These are phyloP conservation scores for Campodea augens DNA, from an alignment of 1,140 invertebrate species.

Conservation along the genomic window DNA sequence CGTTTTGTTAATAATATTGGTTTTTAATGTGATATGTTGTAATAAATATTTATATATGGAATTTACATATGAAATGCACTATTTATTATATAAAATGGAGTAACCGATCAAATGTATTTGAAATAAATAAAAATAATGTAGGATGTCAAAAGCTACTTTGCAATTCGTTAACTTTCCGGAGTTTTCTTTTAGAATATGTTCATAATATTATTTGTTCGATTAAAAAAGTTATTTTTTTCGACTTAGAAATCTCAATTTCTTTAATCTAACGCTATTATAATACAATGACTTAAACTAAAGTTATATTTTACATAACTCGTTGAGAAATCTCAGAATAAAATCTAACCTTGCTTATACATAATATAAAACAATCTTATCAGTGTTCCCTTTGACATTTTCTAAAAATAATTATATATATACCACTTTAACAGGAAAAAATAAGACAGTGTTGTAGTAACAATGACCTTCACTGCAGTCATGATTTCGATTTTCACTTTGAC, in stretches of 20 bases:
- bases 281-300: not conserved
- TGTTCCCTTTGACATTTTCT: not conserved
- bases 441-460: too few relatives aligned
- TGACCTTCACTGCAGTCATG: not conserved
- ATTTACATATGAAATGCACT: not conserved
- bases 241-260: not conserved
- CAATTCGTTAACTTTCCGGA: not conserved
- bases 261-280: not conserved
- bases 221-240: not conserved
- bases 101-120: too few relatives aligned
- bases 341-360: too few relatives aligned
- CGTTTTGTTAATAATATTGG: conserved; percentile 30
- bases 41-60: not conserved
- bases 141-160: not conserved
- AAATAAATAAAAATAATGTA: not conserved
- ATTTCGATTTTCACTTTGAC: not conserved
- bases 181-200: not conserved
- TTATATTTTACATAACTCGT: too few relatives aligned
- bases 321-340: too few relatives aligned
- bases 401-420: not conserved
- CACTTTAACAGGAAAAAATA: not conserved
- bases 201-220: not conserved
- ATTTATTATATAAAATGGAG: not conserved
- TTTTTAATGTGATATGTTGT: not conserved
- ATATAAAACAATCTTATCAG: too few relatives aligned